Evolutionary conservation across 2,888 invertebrate species (phyloP), one percentile per base, ranked within the genome.

Genomic region (Tetropium fuscum): DNA sequence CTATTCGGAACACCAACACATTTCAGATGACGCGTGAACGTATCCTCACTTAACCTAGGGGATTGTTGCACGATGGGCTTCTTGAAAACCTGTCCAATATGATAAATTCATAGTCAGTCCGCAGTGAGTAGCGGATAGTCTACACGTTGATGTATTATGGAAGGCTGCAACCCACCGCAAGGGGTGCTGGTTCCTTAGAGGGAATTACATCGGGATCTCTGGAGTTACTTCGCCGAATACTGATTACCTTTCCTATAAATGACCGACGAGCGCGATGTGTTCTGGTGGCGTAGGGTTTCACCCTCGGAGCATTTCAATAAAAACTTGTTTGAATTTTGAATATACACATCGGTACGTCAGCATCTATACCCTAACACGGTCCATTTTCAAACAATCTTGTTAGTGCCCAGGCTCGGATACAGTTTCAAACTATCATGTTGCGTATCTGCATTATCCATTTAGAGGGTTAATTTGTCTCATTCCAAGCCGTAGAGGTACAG

Each of bases 31-130:
- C n/a, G 34, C 15, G 15, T 11, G 34, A 34, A 5, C 7, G 13
- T 5, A 3, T 13, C 15, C 1, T 8, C 1, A 7, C 15, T 13
- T 8, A 13, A 34, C 5, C 34, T 13, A 13, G 8, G 0, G 13
- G 6, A 16, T 30, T 10, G n/a, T 34, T 20, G 36, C 20, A 45
- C 16, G 3, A 43, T 27, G 54, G 53, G 51, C 51, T 45, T 48
- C 58, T 62, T 56, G 60, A 67, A 64, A 64, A 63, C 64, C 58
- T 67, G 64, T 64, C 63, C 49, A 25, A 30, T 32, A 48, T 47
- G 56, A 56, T 51, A 40, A 51, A 51, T 51, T 51, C 51, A 40
- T 40, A 25, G 40, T n/a, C 20, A 15, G 27, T 40, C 5, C 27
- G 51, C 34, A 38, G 20, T 10, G 18, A 16, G 11, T 8, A 27